Evolutionary conservation across 1,140 invertebrate genomes (phyloP).

Genomic region (Teleopsis dalmanni): DNA sequence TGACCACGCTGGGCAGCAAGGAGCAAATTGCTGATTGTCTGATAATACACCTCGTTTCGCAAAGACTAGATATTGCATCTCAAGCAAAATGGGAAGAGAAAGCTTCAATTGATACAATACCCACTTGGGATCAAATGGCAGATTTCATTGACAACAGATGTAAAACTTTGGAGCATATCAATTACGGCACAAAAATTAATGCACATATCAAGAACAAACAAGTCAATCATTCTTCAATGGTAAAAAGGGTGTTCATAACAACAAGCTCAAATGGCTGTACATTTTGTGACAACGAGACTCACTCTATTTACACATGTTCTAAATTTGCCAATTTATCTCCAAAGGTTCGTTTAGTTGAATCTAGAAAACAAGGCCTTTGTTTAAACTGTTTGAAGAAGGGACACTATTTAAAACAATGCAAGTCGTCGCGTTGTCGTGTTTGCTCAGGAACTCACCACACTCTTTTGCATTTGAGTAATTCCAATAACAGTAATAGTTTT

Average conservation of each 20-base stretch:
- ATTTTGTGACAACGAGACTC: constrained; percentile 1
- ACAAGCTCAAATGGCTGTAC: background rate
- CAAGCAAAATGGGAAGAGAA: constrained; percentile 4
- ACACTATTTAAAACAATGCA: background rate
- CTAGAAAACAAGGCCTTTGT: background rate
- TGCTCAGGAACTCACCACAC: background rate
- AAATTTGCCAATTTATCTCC: constrained; percentile 2
- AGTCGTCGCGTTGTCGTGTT: background rate
- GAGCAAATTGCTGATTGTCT: constrained; percentile 3
- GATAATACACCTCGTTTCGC: background rate
- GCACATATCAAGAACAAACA: background rate
- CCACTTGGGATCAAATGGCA: constrained; percentile 1
- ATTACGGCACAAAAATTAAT: background rate
- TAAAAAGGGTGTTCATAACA: background rate
- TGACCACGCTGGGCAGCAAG: background rate
- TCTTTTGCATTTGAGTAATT: background rate
- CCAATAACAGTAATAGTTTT: too few species aligned
- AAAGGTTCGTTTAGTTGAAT: background rate
- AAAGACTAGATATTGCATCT: background rate
- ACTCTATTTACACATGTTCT: constrained; percentile 1
- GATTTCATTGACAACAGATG: background rate
- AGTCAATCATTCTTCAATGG: background rate
- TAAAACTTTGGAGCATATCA: background rate
- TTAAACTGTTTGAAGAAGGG: background rate
- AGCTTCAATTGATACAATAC: background rate